Evolutionary conservation across 2,113 vertebrate species (phyloP).

Genomic region (Nothobranchius furzeri): DNA sequence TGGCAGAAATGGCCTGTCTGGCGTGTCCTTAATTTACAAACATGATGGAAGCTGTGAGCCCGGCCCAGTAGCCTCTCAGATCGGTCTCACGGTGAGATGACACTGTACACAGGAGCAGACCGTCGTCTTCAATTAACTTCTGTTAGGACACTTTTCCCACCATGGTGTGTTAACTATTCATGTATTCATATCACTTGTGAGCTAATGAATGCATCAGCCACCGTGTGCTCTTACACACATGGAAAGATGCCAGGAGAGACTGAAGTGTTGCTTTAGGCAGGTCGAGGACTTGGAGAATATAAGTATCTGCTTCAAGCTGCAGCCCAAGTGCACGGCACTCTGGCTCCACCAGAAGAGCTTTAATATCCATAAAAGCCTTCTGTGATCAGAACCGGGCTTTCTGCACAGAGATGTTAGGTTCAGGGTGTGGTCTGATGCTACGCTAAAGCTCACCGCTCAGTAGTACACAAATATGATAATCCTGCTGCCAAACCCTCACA

Average conservation of each 20-base stretch:
- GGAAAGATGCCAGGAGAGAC: conserved; percentile 19
- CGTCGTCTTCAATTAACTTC: conserved; percentile 55
- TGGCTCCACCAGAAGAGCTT: background rate
- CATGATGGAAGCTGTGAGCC: conserved; percentile 67
- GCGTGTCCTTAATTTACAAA: conserved; percentile 80
- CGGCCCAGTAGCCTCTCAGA: conserved; percentile 26
- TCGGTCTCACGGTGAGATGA: conserved; percentile 39
- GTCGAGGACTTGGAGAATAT: background rate
- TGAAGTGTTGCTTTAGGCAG: background rate
- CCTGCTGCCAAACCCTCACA: conserved; percentile 28
- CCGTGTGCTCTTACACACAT: conserved; percentile 47
- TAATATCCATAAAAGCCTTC: conserved; percentile 8
- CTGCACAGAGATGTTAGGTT: conserved; percentile 10
- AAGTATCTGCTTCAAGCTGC: background rate
- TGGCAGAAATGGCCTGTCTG: conserved; percentile 70
- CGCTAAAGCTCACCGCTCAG: conserved; percentile 36
- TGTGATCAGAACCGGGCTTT: background rate
- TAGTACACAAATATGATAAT: conserved; percentile 24
- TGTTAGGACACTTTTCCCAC: conserved; percentile 39
- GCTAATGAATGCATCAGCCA: conserved; percentile 63
- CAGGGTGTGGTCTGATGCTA: conserved; percentile 28
- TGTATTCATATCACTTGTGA: conserved; percentile 51
- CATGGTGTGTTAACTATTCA: conserved; percentile 50
- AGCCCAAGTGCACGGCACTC: background rate
- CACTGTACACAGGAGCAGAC: conserved; percentile 45